Conservation (phyloP, 2,888 invertebrate species). For the Andrena bicolor region DNA sequence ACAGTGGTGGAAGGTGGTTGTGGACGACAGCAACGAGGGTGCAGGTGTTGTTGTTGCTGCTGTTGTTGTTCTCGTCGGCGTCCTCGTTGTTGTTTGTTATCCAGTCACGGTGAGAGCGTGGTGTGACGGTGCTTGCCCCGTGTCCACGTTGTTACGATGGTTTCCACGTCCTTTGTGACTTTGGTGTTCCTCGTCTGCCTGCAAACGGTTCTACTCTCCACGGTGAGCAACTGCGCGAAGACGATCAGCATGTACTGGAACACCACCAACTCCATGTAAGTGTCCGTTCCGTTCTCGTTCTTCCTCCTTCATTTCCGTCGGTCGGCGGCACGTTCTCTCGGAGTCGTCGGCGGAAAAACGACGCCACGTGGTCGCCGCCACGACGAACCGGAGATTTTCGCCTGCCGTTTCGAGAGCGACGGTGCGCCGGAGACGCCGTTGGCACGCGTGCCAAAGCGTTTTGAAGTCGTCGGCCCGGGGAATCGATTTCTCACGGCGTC, state of each 20-base stretch:
- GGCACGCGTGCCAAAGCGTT: conserved; percentile 74
- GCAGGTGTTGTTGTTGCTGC: conserved; percentile 59
- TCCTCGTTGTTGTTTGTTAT: conserved; percentile 52
- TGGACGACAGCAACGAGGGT: conserved; percentile 65
- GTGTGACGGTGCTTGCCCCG: conserved; percentile 73
- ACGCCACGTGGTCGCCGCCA: conserved; percentile 19
- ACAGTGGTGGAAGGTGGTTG: conserved; percentile 71
- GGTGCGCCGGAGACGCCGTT: conserved; percentile 46
- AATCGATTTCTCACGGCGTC: conserved; percentile 76
- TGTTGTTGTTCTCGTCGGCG: conserved; percentile 40
- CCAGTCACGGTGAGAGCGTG: conserved; percentile 69
- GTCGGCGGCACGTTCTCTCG: not conserved
- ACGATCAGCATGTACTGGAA: conserved; percentile 96
- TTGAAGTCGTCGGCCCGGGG: conserved; percentile 60
- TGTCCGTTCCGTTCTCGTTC: conserved; percentile 63
- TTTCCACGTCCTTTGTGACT: conserved; percentile 84
- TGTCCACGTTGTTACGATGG: conserved; percentile 82
- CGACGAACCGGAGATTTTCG: not conserved
- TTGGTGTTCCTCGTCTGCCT: conserved; percentile 86
- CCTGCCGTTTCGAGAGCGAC: conserved; percentile 8
- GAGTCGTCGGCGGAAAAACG: not conserved
- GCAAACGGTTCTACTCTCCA: conserved; percentile 88
- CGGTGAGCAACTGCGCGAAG: conserved; percentile 92
- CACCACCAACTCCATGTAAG: conserved; percentile 94
- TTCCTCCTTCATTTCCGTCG: not conserved